Evolutionary conservation across 2,113 vertebrate genomes (phyloP).

Genomic region (Triplophysa tibetana): DNA sequence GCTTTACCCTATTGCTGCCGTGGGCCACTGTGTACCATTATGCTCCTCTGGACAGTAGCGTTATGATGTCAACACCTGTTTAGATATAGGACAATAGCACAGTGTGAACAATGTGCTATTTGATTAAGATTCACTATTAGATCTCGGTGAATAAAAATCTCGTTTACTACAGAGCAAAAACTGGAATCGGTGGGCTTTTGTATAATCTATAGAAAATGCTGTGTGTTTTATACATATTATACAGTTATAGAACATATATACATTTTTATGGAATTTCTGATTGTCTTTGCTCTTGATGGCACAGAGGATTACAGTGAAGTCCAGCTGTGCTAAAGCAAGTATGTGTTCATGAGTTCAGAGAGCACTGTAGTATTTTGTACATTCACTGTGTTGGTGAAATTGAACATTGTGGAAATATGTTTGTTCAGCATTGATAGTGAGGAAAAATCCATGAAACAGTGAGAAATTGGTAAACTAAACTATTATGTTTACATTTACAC

Average conservation of each 20-base stretch:
- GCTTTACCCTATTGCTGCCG: neutral
- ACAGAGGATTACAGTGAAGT: slow-evolving; percentile 62
- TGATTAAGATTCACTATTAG: slow-evolving; percentile 68
- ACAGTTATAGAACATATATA: slow-evolving; percentile 67
- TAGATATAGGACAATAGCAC: slow-evolving; percentile 58
- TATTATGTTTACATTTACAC: too few species aligned
- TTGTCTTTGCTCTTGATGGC: slow-evolving; percentile 66
- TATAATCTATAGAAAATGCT: too few species aligned
- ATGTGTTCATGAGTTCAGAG: slow-evolving; percentile 61
- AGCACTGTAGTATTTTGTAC: slow-evolving; percentile 42
- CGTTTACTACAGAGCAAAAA: slow-evolving; percentile 56
- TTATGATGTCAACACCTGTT: slow-evolving; percentile 67
- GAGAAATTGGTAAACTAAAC: too few species aligned
- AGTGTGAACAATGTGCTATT: slow-evolving; percentile 52
- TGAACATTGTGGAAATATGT: neutral
- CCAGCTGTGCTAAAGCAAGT: slow-evolving; percentile 57
- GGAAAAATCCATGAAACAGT: neutral
- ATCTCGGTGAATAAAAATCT: slow-evolving; percentile 70
- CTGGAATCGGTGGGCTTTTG: slow-evolving; percentile 34
- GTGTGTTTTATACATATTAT: too few species aligned
- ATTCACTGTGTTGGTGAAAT: slow-evolving; percentile 38
- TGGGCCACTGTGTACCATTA: neutral
- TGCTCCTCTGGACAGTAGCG: slow-evolving; percentile 44
- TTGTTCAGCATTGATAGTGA: neutral
- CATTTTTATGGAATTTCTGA: slow-evolving; percentile 72